A percentile compares a stretch with the other conserved stretches of the same genome.
Evolutionary conservation across 2,113 vertebrate species (phyloP).

Genomic region (Sakesphorus luctuosus): DNA sequence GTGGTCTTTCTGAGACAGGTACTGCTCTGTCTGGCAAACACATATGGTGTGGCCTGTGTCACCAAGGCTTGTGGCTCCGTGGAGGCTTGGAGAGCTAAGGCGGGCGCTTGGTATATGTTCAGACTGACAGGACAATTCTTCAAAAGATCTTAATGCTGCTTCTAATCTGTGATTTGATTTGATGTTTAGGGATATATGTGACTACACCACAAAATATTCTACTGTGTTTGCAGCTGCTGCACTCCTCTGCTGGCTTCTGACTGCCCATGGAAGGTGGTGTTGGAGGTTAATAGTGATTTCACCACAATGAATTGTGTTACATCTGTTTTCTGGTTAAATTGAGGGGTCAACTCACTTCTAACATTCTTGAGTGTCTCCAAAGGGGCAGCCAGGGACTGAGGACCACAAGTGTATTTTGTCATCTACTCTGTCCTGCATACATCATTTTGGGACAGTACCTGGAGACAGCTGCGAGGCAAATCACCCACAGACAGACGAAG

Average conservation of each 20-base stretch:
- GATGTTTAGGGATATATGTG: background rate
- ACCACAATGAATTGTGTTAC: background rate
- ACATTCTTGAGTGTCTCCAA: background rate
- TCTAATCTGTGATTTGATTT: background rate
- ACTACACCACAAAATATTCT: background rate
- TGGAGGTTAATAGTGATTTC: background rate
- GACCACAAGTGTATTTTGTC: background rate
- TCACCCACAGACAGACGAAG: background rate
- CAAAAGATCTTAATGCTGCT: background rate
- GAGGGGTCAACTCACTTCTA: background rate
- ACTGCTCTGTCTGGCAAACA: background rate
- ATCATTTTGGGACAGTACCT: background rate
- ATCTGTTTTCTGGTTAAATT: background rate
- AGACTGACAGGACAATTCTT: background rate
- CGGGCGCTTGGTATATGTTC: background rate
- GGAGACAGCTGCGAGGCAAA: background rate
- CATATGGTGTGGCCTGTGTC: background rate
- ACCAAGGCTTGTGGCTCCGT: background rate
- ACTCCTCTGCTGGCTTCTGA: background rate
- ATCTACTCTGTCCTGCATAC: background rate
- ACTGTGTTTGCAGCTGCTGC: background rate
- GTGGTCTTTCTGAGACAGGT: background rate
- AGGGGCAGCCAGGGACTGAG: background rate
- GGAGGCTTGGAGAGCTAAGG: background rate
- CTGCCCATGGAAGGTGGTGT: background rate